Conservation (phyloP, 2,797 vertebrate genomes). For the Selene dorsalis region DNA sequence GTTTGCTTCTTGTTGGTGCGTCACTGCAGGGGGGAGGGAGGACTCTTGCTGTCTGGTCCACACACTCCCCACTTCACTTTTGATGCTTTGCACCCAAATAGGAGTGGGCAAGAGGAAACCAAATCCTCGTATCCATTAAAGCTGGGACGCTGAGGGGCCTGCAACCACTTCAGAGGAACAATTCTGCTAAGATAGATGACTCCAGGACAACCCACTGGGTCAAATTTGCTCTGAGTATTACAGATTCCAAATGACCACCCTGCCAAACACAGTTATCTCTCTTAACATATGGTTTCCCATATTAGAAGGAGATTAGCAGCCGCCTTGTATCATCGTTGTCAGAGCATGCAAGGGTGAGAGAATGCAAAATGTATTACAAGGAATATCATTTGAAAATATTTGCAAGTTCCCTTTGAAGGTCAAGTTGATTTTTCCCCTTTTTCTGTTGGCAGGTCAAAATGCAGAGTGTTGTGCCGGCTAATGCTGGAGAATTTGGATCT, state of each 20-base stretch:
- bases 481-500: conserved; percentile 43
- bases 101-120: conserved; percentile 33
- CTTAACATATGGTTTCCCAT: conserved; percentile 60
- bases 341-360: conserved; percentile 17
- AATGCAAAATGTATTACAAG: conserved; percentile 41
- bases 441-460: conserved; percentile 35
- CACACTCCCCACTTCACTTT: conserved; percentile 10
- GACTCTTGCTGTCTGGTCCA: conserved; percentile 16
- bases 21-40: conserved; percentile 3
- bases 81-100: conserved; percentile 38
- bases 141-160: conserved; percentile 40
- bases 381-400: conserved; percentile 34
- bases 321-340: conserved; percentile 52
- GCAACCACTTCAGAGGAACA: conserved; percentile 46
- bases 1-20: conserved; percentile 28
- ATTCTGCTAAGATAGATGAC: conserved; percentile 45
- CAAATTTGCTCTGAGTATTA: conserved; percentile 48
- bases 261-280: conserved; percentile 61
- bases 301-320: conserved; percentile 58
- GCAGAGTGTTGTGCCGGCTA: conserved; percentile 20
- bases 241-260: conserved; percentile 50
- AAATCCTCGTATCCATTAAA: conserved; percentile 59
- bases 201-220: conserved; percentile 47
- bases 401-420: conserved; percentile 50
- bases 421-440: conserved; percentile 5